These are phyloP conservation scores for Fopius arisanus DNA, from an alignment of 1,140 invertebrate species.

Conservation along the genomic window DNA sequence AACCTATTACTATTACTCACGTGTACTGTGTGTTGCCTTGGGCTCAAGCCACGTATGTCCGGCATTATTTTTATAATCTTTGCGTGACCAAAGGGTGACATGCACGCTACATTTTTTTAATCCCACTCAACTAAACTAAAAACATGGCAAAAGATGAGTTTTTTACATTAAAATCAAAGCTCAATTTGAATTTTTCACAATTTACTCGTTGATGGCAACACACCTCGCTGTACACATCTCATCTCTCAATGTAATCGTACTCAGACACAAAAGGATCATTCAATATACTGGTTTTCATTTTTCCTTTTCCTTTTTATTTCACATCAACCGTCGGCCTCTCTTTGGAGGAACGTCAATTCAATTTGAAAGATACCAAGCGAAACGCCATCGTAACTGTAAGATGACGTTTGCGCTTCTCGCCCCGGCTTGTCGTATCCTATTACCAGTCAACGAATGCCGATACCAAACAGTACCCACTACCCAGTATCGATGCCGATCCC, in stretches of 20 bases:
- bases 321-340: conserved; percentile 9
- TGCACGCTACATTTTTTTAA: neutral
- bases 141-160: neutral
- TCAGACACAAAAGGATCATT: neutral
- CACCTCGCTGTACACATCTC: neutral
- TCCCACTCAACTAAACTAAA: neutral
- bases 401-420: conserved; percentile 17
- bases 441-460: conserved; percentile 35
- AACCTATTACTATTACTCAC: conserved; percentile 59
- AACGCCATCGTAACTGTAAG: conserved; percentile 2
- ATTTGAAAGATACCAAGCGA: neutral
- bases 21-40: conserved; percentile 6
- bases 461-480: conserved; percentile 22
- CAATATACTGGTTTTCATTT: neutral
- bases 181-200: too few relatives aligned
- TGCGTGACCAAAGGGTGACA: neutral
- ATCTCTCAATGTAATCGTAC: neutral
- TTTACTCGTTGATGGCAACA: too few relatives aligned
- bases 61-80: neutral
- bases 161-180: neutral
- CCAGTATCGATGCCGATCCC: neutral
- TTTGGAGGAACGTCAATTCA: conserved; percentile 15
- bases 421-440: conserved; percentile 32
- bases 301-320: conserved; percentile 12
- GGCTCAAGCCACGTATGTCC: neutral